Evolutionary conservation across 2,113 vertebrate genomes (phyloP).

Genomic region (Syngnathus typhle): DNA sequence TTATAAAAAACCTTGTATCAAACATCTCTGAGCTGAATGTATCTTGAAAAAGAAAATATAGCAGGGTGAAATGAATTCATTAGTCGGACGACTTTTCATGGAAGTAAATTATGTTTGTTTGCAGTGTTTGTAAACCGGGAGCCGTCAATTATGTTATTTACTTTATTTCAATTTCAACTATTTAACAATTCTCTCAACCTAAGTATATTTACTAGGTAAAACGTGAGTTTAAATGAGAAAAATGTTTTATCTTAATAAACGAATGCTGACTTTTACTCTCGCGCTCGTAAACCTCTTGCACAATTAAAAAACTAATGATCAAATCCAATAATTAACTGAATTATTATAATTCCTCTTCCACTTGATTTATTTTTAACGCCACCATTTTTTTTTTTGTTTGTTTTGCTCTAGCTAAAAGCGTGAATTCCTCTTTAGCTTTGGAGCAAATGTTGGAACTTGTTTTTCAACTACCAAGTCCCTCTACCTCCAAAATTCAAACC

Average conservation of each 20-base stretch:
- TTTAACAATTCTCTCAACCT: not conserved
- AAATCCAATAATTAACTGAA: no score
- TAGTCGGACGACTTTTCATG: constrained; percentile 25
- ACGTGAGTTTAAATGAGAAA: not conserved
- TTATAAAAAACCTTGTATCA: constrained; percentile 12
- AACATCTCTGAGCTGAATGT: constrained; percentile 27
- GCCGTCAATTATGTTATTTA: constrained; percentile 17
- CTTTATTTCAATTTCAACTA: not conserved
- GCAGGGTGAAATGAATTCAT: constrained; percentile 35
- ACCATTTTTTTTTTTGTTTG: no score
- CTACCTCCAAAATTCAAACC: no score
- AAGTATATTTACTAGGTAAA: not conserved
- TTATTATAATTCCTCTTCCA: no score
- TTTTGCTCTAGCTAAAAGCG: no score
- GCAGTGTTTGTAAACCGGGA: constrained; percentile 35
- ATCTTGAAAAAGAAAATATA: constrained; percentile 20
- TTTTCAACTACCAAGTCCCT: no score
- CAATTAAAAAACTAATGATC: no score
- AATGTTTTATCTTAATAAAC: not conserved
- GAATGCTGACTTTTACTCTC: no score
- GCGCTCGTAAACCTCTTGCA: not conserved
- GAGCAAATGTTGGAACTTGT: no score
- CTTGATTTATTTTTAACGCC: no score
- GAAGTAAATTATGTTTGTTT: constrained; percentile 25
- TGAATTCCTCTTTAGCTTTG: no score